A percentile compares a stretch with the other conserved stretches of the same genome.
These are phyloP conservation scores for Ormyrus rosae DNA, from an alignment of 2,888 invertebrate species.

Conservation along the genomic window DNA sequence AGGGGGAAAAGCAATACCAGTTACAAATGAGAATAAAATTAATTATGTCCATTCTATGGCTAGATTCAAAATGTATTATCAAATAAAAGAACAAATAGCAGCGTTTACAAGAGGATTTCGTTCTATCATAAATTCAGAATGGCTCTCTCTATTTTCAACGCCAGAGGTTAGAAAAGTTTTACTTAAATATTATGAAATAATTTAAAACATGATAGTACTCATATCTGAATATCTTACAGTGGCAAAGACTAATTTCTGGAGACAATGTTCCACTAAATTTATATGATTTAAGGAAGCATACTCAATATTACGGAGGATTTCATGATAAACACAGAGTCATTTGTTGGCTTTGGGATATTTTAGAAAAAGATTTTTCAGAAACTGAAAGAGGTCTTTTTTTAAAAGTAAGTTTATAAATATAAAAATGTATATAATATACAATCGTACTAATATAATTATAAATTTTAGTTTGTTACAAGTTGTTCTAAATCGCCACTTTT, in stretches of 20 bases:
- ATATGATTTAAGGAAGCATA: constrained; percentile 90
- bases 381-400: constrained; percentile 95
- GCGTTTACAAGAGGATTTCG: constrained; percentile 98
- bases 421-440: not conserved
- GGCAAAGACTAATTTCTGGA: constrained; percentile 96
- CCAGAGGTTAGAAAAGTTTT: constrained; percentile 80
- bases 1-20: constrained; percentile 94
- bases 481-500: constrained; percentile 98
- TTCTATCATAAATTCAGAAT: constrained; percentile 95
- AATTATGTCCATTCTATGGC: constrained; percentile 99
- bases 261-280: constrained; percentile 96
- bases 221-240: constrained; percentile 67
- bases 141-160: constrained; percentile 95
- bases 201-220: not conserved
- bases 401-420: constrained; percentile 76
- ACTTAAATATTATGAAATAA: not conserved
- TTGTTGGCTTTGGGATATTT: constrained; percentile 98
- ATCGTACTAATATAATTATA: not conserved
- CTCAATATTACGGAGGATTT: constrained; percentile 99
- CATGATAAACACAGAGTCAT: constrained; percentile 98
- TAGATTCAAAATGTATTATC: constrained; percentile 98
- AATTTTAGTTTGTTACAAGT: constrained; percentile 86
- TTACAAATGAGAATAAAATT: constrained; percentile 98
- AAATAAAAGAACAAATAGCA: constrained; percentile 97
- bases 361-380: constrained; percentile 95